Evolutionary conservation across 2,113 vertebrate species (phyloP), one percentile per base, ranked within the genome.

Genomic region (Sander vitreus): DNA sequence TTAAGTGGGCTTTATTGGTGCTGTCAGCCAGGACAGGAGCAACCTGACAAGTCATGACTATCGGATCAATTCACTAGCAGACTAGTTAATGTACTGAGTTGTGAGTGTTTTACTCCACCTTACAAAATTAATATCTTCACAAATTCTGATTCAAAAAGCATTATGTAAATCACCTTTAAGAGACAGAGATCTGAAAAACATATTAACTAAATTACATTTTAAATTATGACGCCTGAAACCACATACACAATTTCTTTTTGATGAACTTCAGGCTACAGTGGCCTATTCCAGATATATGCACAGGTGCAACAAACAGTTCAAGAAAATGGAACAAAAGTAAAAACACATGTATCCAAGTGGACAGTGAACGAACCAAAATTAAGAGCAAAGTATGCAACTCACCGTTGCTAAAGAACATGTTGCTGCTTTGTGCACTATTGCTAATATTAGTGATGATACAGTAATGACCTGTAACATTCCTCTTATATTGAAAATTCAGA

Each of bases 31-130:
- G 25, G 51, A 89, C 36, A 78, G 45, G 36, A 76, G n/a, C n/a
- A 70, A 76, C 55, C 65, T 64, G 73, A 84, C 23, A 58, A 84
- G 48, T 75, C 73, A 83, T 11, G 3, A 73, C 43, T 76, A 80
- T 64, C 55, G 18, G 19, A 81, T 87, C 58, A 81, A 36, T 74
- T 76, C 57, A 62, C n/a, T 14, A 14, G 14, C 53, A 21, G 45
- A 33, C 58, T 15, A 39, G 43, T 39, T 48, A 53, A 65, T 55
- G 43, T 65, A 50, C 48, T 21, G 23, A 54, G 30, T 39, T 48
- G n/a, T 47, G 25, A 27, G 33, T 76, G 76, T 55, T 55, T 43
- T 18, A 16, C 8, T 50, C 15, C 10, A 72, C 13, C 25, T 15
- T 14, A 27, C 1, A 2, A 25, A 57, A 36, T 30, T 0, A 15